Evolutionary conservation across 2,797 vertebrate genomes (phyloP), one percentile per base, ranked within the genome.

Genomic region (Morus bassanus): DNA sequence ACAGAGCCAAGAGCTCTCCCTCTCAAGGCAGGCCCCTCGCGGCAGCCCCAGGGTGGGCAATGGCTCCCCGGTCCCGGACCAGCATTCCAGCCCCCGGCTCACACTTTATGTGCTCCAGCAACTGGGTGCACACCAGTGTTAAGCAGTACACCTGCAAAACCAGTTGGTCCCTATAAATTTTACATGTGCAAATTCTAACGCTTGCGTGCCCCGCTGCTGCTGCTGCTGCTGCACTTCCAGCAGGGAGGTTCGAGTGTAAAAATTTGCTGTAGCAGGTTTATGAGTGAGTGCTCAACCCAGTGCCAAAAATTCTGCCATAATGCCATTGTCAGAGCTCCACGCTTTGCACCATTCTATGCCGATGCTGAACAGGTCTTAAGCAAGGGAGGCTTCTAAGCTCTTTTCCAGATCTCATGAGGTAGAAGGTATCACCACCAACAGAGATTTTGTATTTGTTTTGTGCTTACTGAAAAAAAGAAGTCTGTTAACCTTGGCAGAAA

Each of bases 141-240:
- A 88, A 65, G 59, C 53, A 50, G 37, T 84, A 70, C 91, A 96
- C 91, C 88, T 97, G 93, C 91, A 95, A 90, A 91, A 86, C 65
- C 89, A 96, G 79, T 78, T 91, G 89, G 73, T 72, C 50, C 35
- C 89, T 69, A 57, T 85, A 94, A 90, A 91, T 90, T 94, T 89
- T 85, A 84, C n/a, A 61, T 59, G 68, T 43, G 60, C 59, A 80
- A 81, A 95, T 89, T 91, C 90, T 88, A 95, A 48, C 78, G 48
- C 75, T 91, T 83, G 51, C 7, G 2, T n/a, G 70, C n/a, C 31
- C 74, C 5, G 2, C 72, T 64, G 89, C 56, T 48, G 27, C 45
- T 33, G 30, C 31, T n/a, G 17, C 35, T 65, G 21, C 43, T 70
- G 45, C 48, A 14, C 9, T 57, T 67, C 37, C 78, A 82, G 64